phyloP scores from a whole-genome alignment of 2,113 vertebrate genomes.

The Coregonus clupeaformis region DNA sequence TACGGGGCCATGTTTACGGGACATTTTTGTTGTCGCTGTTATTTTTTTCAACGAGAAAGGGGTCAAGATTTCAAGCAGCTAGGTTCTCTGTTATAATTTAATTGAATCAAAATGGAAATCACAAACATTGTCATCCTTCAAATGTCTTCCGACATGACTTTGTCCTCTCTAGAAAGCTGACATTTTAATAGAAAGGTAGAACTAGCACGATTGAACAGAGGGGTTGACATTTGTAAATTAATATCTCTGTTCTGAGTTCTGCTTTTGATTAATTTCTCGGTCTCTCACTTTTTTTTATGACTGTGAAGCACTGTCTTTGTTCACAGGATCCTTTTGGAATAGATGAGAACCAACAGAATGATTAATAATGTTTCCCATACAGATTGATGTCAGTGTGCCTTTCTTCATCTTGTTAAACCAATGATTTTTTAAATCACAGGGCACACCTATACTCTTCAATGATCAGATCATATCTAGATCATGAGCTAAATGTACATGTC shows the following conservation, averaged over 20 bases:
- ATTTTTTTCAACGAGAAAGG: background rate
- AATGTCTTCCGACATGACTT: background rate
- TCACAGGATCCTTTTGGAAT: background rate
- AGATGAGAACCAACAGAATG: too few relatives aligned
- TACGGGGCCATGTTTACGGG: slow-evolving; percentile 21
- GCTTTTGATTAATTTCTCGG: background rate
- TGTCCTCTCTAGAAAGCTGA: background rate
- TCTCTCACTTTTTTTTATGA: background rate
- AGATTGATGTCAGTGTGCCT: too few relatives aligned
- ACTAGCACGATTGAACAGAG: background rate
- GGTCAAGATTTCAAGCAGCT: background rate
- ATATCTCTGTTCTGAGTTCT: background rate
- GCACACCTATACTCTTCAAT: too few relatives aligned
- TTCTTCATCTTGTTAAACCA: too few relatives aligned
- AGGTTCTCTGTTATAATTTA: background rate
- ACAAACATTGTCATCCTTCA: background rate
- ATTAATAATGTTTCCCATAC: too few relatives aligned
- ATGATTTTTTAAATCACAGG: too few relatives aligned
- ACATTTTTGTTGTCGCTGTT: slow-evolving; percentile 17
- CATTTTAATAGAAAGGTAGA: background rate
- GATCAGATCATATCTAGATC: too few relatives aligned
- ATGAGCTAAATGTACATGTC: too few relatives aligned
- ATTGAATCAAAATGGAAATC: slow-evolving; percentile 14
- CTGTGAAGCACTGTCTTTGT: background rate
- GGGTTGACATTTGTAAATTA: background rate